A percentile compares a stretch with the other conserved stretches of the same genome.
phyloP scores from a whole-genome alignment of 2,113 vertebrate genomes.

The Microcebus ravelobensis region DNA sequence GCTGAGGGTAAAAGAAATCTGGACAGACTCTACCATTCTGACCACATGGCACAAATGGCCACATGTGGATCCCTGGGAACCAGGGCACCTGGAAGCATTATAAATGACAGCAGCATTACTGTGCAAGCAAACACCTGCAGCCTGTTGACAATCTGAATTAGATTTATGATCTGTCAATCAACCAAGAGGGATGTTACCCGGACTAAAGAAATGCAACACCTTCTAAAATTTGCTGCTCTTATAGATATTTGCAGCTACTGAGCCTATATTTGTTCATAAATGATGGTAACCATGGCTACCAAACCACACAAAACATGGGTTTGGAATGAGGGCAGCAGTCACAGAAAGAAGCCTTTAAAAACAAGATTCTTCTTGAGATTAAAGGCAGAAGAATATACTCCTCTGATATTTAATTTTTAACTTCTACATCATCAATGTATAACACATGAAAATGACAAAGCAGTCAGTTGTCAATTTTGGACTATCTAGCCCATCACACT shows the following conservation, averaged over 20 bases:
- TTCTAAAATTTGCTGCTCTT: neutral
- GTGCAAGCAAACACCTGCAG: neutral
- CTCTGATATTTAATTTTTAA: slow-evolving; percentile 8
- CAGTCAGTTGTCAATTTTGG: neutral
- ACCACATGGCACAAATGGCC: neutral
- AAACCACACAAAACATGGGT: neutral
- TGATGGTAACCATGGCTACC: slow-evolving; percentile 23
- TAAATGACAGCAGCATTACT: neutral
- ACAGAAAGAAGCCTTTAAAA: slow-evolving; percentile 36
- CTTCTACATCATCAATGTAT: neutral
- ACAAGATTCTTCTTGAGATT: neutral
- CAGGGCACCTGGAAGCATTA: neutral
- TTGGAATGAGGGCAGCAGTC: slow-evolving; percentile 43
- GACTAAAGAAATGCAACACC: neutral
- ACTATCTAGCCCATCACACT: neutral
- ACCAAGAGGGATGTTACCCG: neutral
- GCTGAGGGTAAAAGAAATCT: neutral
- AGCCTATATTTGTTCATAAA: slow-evolving; percentile 39
- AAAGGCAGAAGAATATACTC: neutral
- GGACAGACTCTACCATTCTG: neutral
- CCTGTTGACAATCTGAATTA: neutral
- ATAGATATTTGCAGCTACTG: neutral
- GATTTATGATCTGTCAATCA: neutral
- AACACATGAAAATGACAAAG: neutral
- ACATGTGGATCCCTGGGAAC: neutral